A percentile compares a stretch with the other conserved stretches of the same genome.
Evolutionary conservation across 2,797 vertebrate species (phyloP).

Genomic region (Characodon lateralis): DNA sequence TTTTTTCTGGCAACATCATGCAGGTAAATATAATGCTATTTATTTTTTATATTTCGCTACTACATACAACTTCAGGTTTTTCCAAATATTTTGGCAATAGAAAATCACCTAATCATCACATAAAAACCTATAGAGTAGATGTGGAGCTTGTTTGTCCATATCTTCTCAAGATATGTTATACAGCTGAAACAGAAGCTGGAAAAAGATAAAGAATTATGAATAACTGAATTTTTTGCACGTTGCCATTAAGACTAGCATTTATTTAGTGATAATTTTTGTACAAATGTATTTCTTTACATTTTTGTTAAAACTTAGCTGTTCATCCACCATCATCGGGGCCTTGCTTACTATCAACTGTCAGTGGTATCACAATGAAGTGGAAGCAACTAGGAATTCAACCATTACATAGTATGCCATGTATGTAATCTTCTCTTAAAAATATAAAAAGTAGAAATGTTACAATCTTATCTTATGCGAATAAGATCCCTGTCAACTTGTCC

Average conservation of each 20-base stretch:
- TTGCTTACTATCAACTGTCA: neutral
- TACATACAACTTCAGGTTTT: neutral
- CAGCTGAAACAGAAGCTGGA: neutral
- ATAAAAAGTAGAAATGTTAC: neutral
- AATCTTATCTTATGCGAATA: neutral
- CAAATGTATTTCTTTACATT: no score
- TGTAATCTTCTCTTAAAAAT: no score
- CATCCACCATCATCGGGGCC: no score
- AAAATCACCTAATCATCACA: neutral
- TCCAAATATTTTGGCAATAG: neutral
- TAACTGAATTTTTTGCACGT: no score
- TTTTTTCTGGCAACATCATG: no score
- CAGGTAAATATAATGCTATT: no score
- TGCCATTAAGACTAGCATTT: no score
- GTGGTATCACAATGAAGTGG: neutral
- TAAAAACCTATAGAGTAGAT: neutral
- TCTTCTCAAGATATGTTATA: neutral
- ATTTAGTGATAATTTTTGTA: no score
- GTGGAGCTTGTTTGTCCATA: neutral
- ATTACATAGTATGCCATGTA: neutral
- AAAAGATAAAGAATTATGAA: no score
- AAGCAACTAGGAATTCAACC: neutral
- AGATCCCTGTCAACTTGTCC: neutral
- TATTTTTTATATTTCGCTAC: no score
- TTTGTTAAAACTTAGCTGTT: no score